Evolutionary conservation across 2,113 vertebrate species (phyloP), one percentile per base, ranked within the genome.

Genomic region (Prinia subflava): DNA sequence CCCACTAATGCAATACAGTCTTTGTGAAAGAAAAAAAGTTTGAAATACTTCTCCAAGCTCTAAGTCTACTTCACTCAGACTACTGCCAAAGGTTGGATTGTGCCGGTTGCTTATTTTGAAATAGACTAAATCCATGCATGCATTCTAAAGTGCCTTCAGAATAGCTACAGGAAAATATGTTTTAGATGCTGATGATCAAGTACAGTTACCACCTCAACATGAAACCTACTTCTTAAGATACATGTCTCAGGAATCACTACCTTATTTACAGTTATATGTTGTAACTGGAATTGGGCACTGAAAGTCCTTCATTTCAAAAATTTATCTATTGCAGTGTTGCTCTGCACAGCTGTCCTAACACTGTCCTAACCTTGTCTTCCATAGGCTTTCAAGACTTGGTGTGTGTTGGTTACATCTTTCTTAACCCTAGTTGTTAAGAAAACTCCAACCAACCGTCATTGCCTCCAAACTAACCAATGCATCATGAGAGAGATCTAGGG

Each of bases 401-500:
- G 31, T n/a, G 6, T 55, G 59, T 56, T 77, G 22, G 33, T 50
- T 62, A 31, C 11, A 63, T 57, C 24, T 64, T 77, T 57, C 44
- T n/a, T 68, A 63, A 68, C 11, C 11, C 4, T 53, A 63, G 65
- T 35, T 68, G 13, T 78, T 44, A 57, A 64, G n/a, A 87, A 81
- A 46, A 82, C 33, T 33, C 22, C 27, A 73, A 55, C 9, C 46
- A 62, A 63, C 10, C 37, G 6, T 52, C 25, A 94, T 94, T 52
- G 98, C 98, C 97, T 99, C 94, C 41, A 98, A 96, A 60, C 97
- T 98, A 62, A 97, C 87, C 35, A 98, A 93, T 9, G 97, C 96
- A 94, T 98, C 98, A 35, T 97, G 97, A 39, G 98, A 99, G 14
- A 98, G 97, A 83, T 98, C 97, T 88, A 98, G 93, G 85, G 94